Percentiles rank a stretch among this genome's conserved stretches.
Conservation (phyloP, 1,140 invertebrate genomes). For the Polypedilum vanderplanki region DNA sequence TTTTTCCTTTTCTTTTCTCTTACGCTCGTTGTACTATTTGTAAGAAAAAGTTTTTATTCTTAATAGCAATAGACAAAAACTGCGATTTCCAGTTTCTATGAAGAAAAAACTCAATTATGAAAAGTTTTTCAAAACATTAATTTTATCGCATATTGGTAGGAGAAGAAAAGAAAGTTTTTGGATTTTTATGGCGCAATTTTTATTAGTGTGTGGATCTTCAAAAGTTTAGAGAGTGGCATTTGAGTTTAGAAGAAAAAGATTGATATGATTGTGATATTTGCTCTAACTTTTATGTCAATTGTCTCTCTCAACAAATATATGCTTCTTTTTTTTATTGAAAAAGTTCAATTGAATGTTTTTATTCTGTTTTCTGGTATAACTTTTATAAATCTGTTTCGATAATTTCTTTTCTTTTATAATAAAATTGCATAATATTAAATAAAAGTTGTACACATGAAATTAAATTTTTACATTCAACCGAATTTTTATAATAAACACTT, state of each 20-base stretch:
- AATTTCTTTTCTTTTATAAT: background rate
- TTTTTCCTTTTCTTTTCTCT: background rate
- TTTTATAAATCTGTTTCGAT: background rate
- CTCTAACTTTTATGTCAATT: conserved; percentile 7
- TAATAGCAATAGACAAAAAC: background rate
- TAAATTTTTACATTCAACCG: too few species aligned
- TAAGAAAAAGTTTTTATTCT: background rate
- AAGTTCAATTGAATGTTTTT: background rate
- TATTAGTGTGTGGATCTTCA: background rate
- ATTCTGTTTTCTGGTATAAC: background rate
- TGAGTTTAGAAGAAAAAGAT: background rate
- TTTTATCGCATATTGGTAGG: conserved; percentile 5
- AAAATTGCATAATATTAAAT: too few species aligned
- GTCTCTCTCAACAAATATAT: background rate
- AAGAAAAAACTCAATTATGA: background rate
- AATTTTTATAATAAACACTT: too few species aligned
- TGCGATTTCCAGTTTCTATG: background rate
- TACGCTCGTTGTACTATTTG: background rate
- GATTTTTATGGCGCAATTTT: conserved; percentile 10
- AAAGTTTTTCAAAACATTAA: conserved; percentile 19
- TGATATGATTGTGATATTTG: background rate
- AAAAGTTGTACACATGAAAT: too few species aligned
- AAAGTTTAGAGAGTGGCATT: background rate
- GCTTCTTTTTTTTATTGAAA: background rate
- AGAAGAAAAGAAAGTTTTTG: background rate